These are phyloP conservation scores for Schizaphis graminum DNA, from an alignment of 2,888 invertebrate species.

Conservation along the genomic window DNA sequence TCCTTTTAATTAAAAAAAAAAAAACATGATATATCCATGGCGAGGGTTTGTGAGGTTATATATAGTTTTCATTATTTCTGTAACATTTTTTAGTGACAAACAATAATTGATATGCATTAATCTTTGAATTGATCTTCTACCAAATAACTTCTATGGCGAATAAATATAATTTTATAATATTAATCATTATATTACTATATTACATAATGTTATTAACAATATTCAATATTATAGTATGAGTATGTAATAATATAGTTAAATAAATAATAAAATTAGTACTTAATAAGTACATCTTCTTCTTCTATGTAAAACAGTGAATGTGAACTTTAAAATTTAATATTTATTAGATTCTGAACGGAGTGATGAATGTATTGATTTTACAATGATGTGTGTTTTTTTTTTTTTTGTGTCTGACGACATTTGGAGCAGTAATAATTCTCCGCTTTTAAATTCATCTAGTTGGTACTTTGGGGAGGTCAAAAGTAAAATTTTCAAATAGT, in stretches of 20 bases:
- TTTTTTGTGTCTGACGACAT: too few species aligned
- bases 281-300: background rate
- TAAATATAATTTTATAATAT: background rate
- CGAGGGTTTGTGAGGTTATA: background rate
- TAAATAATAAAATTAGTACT: background rate
- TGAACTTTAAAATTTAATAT: background rate
- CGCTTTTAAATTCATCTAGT: too few species aligned
- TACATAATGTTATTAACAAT: background rate
- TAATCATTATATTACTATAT: too few species aligned
- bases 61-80: background rate
- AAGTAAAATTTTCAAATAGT: too few species aligned
- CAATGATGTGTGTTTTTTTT: too few species aligned
- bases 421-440: too few species aligned
- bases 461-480: too few species aligned
- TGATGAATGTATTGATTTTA: too few species aligned
- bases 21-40: background rate
- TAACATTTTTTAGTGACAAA: background rate
- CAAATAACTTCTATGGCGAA: background rate
- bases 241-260: background rate
- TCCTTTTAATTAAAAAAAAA: constrained; percentile 56
- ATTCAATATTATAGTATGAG: background rate
- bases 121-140: background rate
- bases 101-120: background rate
- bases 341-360: too few species aligned
- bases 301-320: background rate